These are phyloP conservation scores for Euproctis similis DNA, from an alignment of 2,888 invertebrate genomes.

Conservation along the genomic window DNA sequence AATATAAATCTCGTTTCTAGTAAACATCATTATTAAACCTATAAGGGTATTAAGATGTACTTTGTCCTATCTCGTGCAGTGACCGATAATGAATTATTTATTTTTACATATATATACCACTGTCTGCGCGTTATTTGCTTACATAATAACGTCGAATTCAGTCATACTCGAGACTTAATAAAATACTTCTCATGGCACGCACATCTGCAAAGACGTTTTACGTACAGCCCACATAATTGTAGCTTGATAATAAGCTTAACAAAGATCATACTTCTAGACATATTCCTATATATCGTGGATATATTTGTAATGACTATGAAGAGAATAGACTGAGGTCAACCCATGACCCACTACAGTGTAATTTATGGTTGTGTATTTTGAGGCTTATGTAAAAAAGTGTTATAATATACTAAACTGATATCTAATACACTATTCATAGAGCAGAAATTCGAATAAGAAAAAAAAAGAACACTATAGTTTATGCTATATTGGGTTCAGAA, in stretches of 20 bases:
- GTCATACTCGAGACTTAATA: conserved; percentile 48
- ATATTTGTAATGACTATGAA: conserved; percentile 40
- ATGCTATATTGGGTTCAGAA: too few species aligned
- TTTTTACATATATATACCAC: conserved; percentile 35
- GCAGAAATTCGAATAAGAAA: too few species aligned
- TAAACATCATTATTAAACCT: conserved; percentile 24
- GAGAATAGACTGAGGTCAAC: conserved; percentile 38
- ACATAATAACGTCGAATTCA: conserved; percentile 51
- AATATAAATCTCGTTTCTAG: conserved; percentile 13
- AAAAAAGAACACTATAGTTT: too few species aligned
- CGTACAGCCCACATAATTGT: conserved; percentile 51
- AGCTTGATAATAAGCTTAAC: conserved; percentile 37
- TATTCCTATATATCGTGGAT: conserved; percentile 47
- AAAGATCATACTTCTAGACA: conserved; percentile 26
- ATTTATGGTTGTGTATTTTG: too few species aligned
- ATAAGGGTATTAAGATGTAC: conserved; percentile 25
- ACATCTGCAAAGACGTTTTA: conserved; percentile 38
- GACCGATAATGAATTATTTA: conserved; percentile 60
- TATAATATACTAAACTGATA: too few species aligned
- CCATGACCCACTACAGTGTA: conserved; percentile 37
- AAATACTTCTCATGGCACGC: conserved; percentile 64
- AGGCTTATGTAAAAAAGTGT: too few species aligned
- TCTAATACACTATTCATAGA: too few species aligned
- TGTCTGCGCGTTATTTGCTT: conserved; percentile 57
- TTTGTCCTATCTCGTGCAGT: conserved; percentile 43